A percentile compares a stretch with the other conserved stretches of the same genome.
These are phyloP conservation scores for Dissostichus mawsoni DNA, from an alignment of 2,113 vertebrate genomes.

Conservation along the genomic window DNA sequence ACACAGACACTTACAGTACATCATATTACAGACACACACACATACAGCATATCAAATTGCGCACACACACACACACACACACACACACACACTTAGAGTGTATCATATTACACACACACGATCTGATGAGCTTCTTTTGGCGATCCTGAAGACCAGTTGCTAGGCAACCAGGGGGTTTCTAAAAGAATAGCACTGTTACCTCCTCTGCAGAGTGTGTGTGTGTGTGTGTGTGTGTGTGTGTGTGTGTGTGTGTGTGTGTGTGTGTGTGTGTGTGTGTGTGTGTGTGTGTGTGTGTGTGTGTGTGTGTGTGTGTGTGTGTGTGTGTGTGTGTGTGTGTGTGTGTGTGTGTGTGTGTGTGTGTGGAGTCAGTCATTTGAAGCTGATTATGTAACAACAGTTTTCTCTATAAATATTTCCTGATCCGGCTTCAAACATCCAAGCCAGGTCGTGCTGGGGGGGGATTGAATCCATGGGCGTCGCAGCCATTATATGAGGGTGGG, in stretches of 20 bases:
- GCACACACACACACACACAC: background rate
- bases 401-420: constrained; percentile 21
- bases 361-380: background rate
- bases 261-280: background rate
- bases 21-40: background rate
- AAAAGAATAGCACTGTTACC: background rate
- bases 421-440: background rate
- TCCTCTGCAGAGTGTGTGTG: background rate
- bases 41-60: background rate
- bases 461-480: no score
- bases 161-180: constrained; percentile 9
- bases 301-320: background rate
- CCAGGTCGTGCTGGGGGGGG: background rate
- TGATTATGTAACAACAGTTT: constrained; percentile 14
- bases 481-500: no score
- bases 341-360: background rate
- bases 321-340: background rate
- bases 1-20: background rate
- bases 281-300: constrained; percentile 2
- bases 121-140: background rate
- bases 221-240: background rate
- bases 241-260: background rate
- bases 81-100: background rate
- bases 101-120: background rate
- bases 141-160: background rate